These are phyloP conservation scores for Colletes gigas DNA, from an alignment of 1,140 invertebrate genomes.

Conservation along the genomic window DNA sequence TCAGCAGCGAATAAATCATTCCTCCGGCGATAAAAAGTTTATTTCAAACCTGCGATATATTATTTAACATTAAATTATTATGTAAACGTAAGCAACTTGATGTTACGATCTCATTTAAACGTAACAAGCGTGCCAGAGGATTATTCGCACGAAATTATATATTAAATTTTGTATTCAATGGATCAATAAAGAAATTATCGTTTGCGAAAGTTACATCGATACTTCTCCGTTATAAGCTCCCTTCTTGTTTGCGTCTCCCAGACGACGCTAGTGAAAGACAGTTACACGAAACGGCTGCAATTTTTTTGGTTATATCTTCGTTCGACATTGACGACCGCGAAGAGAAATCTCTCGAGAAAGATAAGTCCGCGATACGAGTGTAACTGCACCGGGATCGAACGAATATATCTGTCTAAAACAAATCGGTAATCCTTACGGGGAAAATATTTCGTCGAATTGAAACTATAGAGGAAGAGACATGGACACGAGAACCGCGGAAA, in stretches of 20 bases:
- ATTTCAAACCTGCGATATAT: too few species aligned
- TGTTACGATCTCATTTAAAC: too few species aligned
- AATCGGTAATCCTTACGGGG: too few species aligned
- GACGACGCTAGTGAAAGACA: not conserved
- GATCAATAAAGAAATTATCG: too few species aligned
- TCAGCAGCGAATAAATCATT: too few species aligned
- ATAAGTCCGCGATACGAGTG: not conserved
- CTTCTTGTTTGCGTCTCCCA: constrained; percentile 27
- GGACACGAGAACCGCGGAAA: constrained; percentile 67
- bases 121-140: too few species aligned
- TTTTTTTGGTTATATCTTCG: not conserved
- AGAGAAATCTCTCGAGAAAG: not conserved
- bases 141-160: too few species aligned
- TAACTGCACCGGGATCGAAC: not conserved
- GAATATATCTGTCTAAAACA: too few species aligned
- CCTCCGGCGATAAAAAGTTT: too few species aligned
- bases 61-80: too few species aligned
- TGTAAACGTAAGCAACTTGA: too few species aligned
- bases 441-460: not conserved
- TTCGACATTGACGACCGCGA: not conserved
- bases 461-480: constrained; percentile 51
- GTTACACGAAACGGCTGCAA: not conserved
- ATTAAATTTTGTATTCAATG: too few species aligned
- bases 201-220: constrained; percentile 26
- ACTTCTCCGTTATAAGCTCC: not conserved